Base-by-base conservation (phyloP, 2,113 vertebrate genomes). In the Siniperca chuatsi region DNA sequence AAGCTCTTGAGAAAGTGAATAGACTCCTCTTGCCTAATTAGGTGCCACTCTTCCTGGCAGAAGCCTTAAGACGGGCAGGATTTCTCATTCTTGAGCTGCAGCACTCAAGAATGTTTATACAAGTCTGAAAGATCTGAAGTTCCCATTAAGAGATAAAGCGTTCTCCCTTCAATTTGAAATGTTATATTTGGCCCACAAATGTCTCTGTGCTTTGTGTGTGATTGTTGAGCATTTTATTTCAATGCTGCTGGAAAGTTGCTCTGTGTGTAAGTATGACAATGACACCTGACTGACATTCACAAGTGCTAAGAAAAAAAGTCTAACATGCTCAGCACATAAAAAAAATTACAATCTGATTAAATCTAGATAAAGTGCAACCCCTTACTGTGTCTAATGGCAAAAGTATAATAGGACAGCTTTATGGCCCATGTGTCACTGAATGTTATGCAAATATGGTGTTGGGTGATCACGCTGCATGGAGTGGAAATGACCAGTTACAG, bases 1-100 rank as follows among this genome's bases (percentile, higher is more conserved):
- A 90, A 90, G 88, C 88, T 81, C 74, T 92, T 93, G 86, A 94
- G 91, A 95, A 94, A 93, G 92, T 93, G 93, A 94, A 92, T 91
- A 88, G 85, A 72, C 84, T 78, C 29, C 78, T 89, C 82, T 87
- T 78, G 72, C 87, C 93, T 92, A 95, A 95, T 94, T 94, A 90
- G 90, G 85, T 94, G 93, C 94, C 95, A 95, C 75, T 94, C 93
- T 92, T 69, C 74, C 84, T 78, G 86, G 84, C 78, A 90, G 85
- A 87, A 78, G 77, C 57, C 69, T 75, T 46, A 78, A 90, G 84
- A 90, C 46, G 33, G 78, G 58, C 69, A 81, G 74, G 54, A 83
- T 89, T 90, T 85, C 84, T 93, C 90, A 91, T 91, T 92, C 88
- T 80, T 92, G 62, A 83, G 81, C 77, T 55, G 35, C 69, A 29